Base-by-base conservation (phyloP, 2,888 invertebrate genomes). In the Neria commutata region DNA sequence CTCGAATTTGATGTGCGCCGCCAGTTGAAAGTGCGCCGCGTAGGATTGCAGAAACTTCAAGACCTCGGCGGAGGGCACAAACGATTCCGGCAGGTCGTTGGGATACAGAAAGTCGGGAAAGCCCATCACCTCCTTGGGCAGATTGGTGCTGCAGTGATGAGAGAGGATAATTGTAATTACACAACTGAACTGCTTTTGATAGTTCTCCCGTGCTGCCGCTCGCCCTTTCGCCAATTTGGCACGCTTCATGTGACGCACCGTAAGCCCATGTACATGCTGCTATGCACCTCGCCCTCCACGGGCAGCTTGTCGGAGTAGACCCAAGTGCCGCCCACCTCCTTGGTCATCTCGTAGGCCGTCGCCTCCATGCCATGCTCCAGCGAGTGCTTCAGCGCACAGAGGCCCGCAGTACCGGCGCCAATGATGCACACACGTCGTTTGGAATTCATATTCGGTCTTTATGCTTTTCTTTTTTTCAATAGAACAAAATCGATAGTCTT, bases 61-160 rank as follows among this genome's bases (percentile, higher is more conserved):
- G 76, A 95, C 91, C 63, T 92, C 89, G 45, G 86, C 85, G 42
- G 92, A 90, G 0, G 86, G 85, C 5, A 94, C 83, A 73, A 92
- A 94, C 0, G 93, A 94, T 70, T 86, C 86, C 11, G 89, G 83
- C 6, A 70, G 67, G 6, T 71, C 67, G 52, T 87, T 86, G 0
- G 90, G 87, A 64, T 94, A 89, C 0, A 91, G 89, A 81, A 90
- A 94, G 76, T 94, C 95, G 0, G 93, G 92, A 79, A 89, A 96
- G 0, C 91, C 92, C 96, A 97, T 97, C 3, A 94, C 88, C 83
- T 97, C 94, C 76, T 95, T 95, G 0, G 97, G 96, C 6, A 97
- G 84, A 82, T 96, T 96, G 0, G 95, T 95, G 75, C 95, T 96
- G 29, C 8, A 29, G 25, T 33, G 25, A 26, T 11, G 11, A 11